Percentiles rank a stretch among this genome's conserved stretches.
These are phyloP conservation scores for Pyrrhosoma nymphula DNA, from an alignment of 2,888 invertebrate species.

Conservation along the genomic window DNA sequence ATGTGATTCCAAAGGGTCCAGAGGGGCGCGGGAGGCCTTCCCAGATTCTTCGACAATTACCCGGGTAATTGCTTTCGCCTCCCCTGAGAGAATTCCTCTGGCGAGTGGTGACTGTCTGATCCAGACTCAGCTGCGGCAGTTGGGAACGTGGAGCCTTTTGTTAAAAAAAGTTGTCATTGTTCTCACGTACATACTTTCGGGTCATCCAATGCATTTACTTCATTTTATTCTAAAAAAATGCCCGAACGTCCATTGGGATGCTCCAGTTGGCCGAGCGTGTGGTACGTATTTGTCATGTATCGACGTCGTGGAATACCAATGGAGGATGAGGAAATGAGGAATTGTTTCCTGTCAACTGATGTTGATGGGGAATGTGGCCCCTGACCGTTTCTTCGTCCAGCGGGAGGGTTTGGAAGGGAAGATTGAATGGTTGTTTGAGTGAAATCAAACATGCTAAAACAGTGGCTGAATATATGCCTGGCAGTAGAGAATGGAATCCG, in stretches of 20 bases:
- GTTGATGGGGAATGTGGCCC: background rate
- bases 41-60: conserved; percentile 53
- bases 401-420: background rate
- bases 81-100: conserved; percentile 23
- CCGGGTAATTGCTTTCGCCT: conserved; percentile 49
- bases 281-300: conserved; percentile 59
- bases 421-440: background rate
- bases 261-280: conserved; percentile 10
- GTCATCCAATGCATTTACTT: conserved; percentile 1
- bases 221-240: background rate
- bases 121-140: conserved; percentile 45
- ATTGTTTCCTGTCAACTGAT: conserved; percentile 46
- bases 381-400: background rate
- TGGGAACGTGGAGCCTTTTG: background rate
- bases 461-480: conserved; percentile 29
- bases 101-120: conserved; percentile 7
- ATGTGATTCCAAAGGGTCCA: background rate
- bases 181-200: conserved; percentile 8
- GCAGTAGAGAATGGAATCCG: background rate
- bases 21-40: background rate
- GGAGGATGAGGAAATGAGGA: conserved; percentile 56
- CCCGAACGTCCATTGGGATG: background rate
- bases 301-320: conserved; percentile 56
- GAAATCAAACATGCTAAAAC: conserved; percentile 52
- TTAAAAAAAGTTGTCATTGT: conserved; percentile 18